phyloP scores from a whole-genome alignment of 2,113 vertebrate genomes.

The Toxotes jaculatrix region DNA sequence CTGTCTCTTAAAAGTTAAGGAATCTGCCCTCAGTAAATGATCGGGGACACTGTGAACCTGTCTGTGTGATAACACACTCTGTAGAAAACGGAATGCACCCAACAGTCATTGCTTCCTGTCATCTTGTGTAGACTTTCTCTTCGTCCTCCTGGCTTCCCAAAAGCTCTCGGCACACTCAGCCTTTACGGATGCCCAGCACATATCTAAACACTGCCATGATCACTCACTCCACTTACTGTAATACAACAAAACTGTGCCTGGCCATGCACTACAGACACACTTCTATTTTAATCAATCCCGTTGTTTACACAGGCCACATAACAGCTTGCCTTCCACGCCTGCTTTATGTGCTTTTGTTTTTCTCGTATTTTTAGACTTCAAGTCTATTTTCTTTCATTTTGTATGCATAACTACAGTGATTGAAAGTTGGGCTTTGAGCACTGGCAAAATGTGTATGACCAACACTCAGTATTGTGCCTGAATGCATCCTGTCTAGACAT shows the following conservation, averaged over 20 bases:
- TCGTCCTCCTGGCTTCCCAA: conserved; percentile 12
- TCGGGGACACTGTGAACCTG: not conserved
- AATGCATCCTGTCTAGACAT: not conserved
- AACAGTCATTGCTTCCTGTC: conserved; percentile 7
- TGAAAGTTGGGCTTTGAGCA: not conserved
- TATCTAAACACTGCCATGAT: not conserved
- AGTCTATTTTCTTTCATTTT: not conserved
- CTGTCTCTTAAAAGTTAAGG: not conserved
- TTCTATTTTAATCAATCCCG: not conserved
- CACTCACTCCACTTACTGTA: not conserved
- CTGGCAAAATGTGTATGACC: not conserved
- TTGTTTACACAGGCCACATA: not conserved
- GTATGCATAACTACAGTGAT: not conserved
- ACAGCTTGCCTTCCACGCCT: not conserved
- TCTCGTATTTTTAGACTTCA: no score
- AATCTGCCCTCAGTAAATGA: not conserved
- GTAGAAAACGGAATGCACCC: conserved; percentile 7
- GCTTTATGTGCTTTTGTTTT: no score
- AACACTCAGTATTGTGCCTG: not conserved
- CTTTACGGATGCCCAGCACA: conserved; percentile 9
- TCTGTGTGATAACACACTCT: conserved; percentile 12
- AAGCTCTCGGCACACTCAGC: conserved; percentile 32
- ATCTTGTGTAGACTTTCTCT: conserved; percentile 33
- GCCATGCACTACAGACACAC: not conserved
- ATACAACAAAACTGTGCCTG: not conserved